Evolutionary conservation across 2,888 invertebrate genomes (phyloP), one percentile per base, ranked within the genome.

Genomic region (Iphiclides podalirius): DNA sequence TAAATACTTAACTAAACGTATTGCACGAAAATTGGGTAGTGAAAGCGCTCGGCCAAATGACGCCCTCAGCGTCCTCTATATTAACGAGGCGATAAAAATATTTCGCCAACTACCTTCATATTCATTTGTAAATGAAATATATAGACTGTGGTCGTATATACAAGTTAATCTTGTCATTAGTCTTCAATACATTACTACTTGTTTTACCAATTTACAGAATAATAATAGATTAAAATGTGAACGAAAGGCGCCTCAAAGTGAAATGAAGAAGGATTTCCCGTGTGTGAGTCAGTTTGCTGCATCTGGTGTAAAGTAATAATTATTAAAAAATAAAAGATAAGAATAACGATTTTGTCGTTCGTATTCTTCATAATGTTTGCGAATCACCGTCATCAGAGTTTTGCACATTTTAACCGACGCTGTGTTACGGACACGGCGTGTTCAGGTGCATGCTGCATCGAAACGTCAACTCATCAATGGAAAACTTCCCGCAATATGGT

Each of bases 1-100:
- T 87, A 87, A 86, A 87, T 86, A 86, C 84, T 85, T 83, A 86
- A 86, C 77, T 83, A 83, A 78, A 72, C 72, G 82, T 87, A 87
- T 87, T 87, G 87, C 87, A 87, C 87, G 80, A 82, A 78, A 67
- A 66, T 69, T 73, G 70, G 74, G 31, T 11, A 53, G 48, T 46
- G 37, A 8, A 20, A 11, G 23, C 34, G 41, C 35, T 17, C 15
- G n/a, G 13, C n/a, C 26, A 23, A n/a, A n/a, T n/a, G n/a, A n/a
- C n/a, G n/a, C n/a, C n/a, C n/a, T n/a, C n/a, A n/a, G n/a, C n/a
- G n/a, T n/a, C n/a, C n/a, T n/a, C n/a, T n/a, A n/a, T 23, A 35
- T 23, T 9, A 23, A 43, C 31, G 17, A 34, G 33, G 23, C 13
- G 42, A 33, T 33, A 43, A 16, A 43, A 33, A 42, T 14, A 43